Percentiles rank a stretch among this genome's conserved stretches.
Conservation (phyloP, 2,888 invertebrate genomes). For the Drosophila emarginata region DNA sequence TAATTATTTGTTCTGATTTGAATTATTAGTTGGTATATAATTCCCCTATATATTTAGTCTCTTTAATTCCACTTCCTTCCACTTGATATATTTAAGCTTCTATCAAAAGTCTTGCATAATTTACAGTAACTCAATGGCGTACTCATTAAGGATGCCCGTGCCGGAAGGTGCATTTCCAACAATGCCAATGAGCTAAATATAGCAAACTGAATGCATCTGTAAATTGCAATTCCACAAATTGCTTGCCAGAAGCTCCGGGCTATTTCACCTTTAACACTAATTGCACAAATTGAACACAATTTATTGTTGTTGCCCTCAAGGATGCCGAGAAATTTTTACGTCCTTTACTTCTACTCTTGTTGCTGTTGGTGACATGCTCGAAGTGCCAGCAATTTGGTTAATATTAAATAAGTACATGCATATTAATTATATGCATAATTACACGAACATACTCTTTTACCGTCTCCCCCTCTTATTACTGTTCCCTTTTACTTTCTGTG, state of each 20-base stretch:
- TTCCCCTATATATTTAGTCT: background rate
- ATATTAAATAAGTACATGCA: slow-evolving; percentile 65
- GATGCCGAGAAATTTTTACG: slow-evolving; percentile 16
- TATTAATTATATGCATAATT: slow-evolving; percentile 75
- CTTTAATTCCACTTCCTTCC: background rate
- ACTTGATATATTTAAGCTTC: background rate
- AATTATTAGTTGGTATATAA: background rate
- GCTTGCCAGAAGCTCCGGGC: slow-evolving; percentile 39
- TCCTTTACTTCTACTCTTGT: background rate
- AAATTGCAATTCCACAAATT: slow-evolving; percentile 58
- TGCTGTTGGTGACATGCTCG: slow-evolving; percentile 42
- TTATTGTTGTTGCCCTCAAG: slow-evolving; percentile 47
- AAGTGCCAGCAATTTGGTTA: slow-evolving; percentile 67
- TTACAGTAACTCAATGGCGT: background rate
- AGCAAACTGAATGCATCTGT: slow-evolving; percentile 8
- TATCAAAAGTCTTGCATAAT: background rate
- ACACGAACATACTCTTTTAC: slow-evolving; percentile 41
- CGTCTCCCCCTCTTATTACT: slow-evolving; percentile 9
- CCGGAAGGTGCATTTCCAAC: background rate
- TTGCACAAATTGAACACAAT: slow-evolving; percentile 73
- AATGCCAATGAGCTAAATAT: slow-evolving; percentile 7
- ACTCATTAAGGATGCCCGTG: background rate
- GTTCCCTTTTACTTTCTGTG: background rate
- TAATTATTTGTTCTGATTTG: background rate
- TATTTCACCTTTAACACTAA: slow-evolving; percentile 51